phyloP scores from a whole-genome alignment of 2,797 vertebrate species.

The Gadopsis marmoratus region DNA sequence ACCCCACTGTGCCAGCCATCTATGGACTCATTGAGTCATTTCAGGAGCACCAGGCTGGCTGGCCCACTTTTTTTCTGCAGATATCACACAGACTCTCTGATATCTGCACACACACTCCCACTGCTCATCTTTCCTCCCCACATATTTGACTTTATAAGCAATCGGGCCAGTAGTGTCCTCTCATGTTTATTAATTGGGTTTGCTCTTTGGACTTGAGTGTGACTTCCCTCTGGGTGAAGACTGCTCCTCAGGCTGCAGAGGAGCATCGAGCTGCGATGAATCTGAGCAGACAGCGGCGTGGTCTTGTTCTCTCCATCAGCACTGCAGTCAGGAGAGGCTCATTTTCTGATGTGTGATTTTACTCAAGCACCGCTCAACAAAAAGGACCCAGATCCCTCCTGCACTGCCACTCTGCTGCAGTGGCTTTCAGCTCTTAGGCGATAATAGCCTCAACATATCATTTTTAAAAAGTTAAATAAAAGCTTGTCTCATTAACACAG shows the following conservation, averaged over 20 bases:
- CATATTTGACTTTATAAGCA: constrained; percentile 65
- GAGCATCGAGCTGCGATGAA: constrained; percentile 66
- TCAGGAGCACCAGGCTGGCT: constrained; percentile 68
- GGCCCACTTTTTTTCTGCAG: constrained; percentile 73
- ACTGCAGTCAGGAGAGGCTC: constrained; percentile 45
- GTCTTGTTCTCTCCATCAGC: constrained; percentile 44
- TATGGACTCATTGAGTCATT: constrained; percentile 73
- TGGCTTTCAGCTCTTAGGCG: background rate
- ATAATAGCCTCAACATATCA: constrained; percentile 32
- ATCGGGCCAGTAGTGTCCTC: constrained; percentile 62
- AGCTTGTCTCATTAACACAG: constrained; percentile 54
- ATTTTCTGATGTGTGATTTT: constrained; percentile 63
- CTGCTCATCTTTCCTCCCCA: constrained; percentile 51
- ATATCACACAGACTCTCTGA: constrained; percentile 77
- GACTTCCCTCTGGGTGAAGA: constrained; percentile 63
- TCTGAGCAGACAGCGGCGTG: constrained; percentile 50
- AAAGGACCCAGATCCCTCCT: background rate
- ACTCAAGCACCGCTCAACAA: constrained; percentile 32
- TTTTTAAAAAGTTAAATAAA: constrained; percentile 52
- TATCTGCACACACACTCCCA: constrained; percentile 48
- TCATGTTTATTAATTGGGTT: constrained; percentile 80
- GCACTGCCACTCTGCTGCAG: constrained; percentile 8
- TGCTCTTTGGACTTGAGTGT: constrained; percentile 67
- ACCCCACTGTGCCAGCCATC: constrained; percentile 71
- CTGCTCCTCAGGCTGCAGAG: constrained; percentile 51